A percentile compares a stretch with the other conserved stretches of the same genome.
Conservation (phyloP, 2,888 invertebrate genomes). For the Chrysolina haemoptera region DNA sequence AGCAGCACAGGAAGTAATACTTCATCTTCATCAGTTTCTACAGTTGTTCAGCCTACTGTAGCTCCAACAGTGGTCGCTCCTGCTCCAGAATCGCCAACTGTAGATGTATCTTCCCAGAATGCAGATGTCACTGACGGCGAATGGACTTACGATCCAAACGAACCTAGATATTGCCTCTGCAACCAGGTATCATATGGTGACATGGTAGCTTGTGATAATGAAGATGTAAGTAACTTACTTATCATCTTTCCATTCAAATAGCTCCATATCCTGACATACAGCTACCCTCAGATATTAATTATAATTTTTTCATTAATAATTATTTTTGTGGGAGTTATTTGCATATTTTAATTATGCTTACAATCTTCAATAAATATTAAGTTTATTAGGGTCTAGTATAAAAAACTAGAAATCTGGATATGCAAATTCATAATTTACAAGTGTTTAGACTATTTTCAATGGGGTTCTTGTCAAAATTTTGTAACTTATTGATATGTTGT, state of each 20-base stretch:
- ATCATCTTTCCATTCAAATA: no score
- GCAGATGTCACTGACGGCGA: conserved; percentile 81
- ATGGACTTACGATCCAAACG: conserved; percentile 96
- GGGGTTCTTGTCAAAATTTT: conserved; percentile 1
- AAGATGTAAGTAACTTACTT: conserved; percentile 81
- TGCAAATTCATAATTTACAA: no score
- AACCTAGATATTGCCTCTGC: conserved; percentile 96
- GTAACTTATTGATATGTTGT: conserved; percentile 2
- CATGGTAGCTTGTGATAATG: conserved; percentile 99
- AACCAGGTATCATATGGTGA: conserved; percentile 98
- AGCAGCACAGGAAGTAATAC: conserved; percentile 52
- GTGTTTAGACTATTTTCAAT: no score
- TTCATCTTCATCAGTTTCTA: conserved; percentile 62
- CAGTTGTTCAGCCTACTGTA: conserved; percentile 55
- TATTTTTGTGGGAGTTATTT: no score
- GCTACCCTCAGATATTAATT: no score
- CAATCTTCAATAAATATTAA: no score
- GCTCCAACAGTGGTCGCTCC: conserved; percentile 54
- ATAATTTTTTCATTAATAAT: not conserved
- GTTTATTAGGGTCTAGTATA: no score
- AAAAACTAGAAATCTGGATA: no score
- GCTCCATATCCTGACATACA: no score
- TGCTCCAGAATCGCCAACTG: conserved; percentile 68
- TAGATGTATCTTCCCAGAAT: conserved; percentile 69
- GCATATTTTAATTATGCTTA: no score